Evolutionary conservation across 2,888 invertebrate species (phyloP).

Genomic region (Pterobdella sp.): DNA sequence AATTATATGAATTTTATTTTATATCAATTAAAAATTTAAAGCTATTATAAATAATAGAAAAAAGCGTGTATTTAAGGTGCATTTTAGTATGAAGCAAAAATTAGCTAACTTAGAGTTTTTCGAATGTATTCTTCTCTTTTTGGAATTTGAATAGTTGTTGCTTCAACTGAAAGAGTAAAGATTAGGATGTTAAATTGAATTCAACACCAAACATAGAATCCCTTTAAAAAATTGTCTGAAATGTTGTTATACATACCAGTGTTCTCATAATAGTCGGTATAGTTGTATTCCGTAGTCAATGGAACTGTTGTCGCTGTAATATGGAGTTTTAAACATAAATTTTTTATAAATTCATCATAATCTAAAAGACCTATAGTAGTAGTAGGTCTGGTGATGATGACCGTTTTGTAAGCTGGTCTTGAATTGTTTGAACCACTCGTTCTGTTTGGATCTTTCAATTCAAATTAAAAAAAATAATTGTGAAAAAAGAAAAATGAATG

Average conservation of each 20-base stretch:
- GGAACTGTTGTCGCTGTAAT: not conserved
- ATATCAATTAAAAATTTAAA: not conserved
- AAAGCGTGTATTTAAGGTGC: not conserved
- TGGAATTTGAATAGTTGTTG: not conserved
- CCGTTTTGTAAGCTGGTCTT: not conserved
- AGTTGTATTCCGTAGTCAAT: constrained; percentile 2
- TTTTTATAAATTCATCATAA: not conserved
- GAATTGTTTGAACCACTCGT: not conserved
- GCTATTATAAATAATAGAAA: not conserved
- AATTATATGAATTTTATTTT: not conserved
- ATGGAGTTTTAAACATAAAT: not conserved
- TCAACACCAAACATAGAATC: not conserved
- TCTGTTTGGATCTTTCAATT: not conserved
- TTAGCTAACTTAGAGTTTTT: not conserved
- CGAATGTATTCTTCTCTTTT: constrained; percentile 12
- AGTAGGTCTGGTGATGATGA: constrained; percentile 17
- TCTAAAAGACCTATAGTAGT: not conserved
- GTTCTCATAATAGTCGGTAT: not conserved
- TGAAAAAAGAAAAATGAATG: not conserved
- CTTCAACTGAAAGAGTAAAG: not conserved
- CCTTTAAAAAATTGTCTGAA: not conserved
- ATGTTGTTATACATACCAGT: not conserved
- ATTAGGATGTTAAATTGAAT: too few species aligned
- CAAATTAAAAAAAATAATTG: constrained; percentile 15
- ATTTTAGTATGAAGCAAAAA: not conserved